phyloP scores from a whole-genome alignment of 2,888 invertebrate species.

The Conchocele bisecta region DNA sequence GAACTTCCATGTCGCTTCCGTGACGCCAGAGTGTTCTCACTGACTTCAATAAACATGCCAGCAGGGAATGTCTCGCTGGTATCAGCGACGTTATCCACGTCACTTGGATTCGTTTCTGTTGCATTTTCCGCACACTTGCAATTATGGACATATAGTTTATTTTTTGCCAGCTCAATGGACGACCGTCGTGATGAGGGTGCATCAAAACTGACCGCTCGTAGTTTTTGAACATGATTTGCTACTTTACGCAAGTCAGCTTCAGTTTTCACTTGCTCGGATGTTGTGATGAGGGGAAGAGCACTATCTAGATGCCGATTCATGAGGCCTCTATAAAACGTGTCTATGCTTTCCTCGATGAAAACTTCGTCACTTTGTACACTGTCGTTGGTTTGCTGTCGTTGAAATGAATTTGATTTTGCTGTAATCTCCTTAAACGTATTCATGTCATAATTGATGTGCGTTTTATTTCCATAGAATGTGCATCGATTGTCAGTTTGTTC shows the following conservation, averaged over 20 bases:
- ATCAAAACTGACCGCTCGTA: conserved; percentile 49
- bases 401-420: not conserved
- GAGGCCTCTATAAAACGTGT: conserved; percentile 15
- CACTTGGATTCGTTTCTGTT: not conserved
- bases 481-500: not conserved
- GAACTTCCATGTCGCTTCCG: conserved; percentile 56
- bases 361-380: conserved; percentile 43
- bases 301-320: not conserved
- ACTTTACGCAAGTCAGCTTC: not conserved
- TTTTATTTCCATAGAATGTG: not conserved
- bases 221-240: conserved; percentile 38
- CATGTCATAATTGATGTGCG: too few relatives aligned
- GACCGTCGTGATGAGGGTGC: conserved; percentile 33
- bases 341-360: conserved; percentile 39
- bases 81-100: conserved; percentile 11
- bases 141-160: conserved; percentile 33
- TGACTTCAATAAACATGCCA: conserved; percentile 56
- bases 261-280: conserved; percentile 33
- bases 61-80: conserved; percentile 44
- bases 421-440: not conserved
- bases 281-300: not conserved
- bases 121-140: not conserved
- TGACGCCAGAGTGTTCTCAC: conserved; percentile 53
- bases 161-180: conserved; percentile 46
- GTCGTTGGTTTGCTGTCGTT: conserved; percentile 8